Conservation (phyloP, 37 sponge, comb jelly and placozoan species). For the Cliona cf. orientalis region DNA sequence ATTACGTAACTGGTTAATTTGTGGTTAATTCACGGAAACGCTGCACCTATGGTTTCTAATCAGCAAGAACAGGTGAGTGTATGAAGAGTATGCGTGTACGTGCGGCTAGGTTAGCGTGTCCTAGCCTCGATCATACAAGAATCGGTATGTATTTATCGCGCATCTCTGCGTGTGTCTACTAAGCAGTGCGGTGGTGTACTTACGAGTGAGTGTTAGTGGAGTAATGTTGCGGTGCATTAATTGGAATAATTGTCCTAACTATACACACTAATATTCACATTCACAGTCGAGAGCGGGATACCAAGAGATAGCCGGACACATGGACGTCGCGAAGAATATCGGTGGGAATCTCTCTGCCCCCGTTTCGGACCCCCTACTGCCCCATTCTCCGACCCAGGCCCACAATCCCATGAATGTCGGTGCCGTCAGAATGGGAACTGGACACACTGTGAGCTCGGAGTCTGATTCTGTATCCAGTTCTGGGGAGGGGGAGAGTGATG, state of each 20-base stretch:
- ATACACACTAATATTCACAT: neutral
- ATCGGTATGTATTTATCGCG: no score
- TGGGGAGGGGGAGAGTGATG: neutral
- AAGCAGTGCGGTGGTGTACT: neutral
- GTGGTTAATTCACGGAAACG: no score
- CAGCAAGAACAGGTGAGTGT: no score
- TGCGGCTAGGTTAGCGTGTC: no score
- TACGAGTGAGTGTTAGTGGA: neutral
- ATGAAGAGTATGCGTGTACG: no score
- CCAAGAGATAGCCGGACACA: neutral
- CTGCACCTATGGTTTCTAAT: no score
- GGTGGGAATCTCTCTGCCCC: neutral
- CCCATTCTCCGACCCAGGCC: neutral
- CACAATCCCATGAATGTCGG: neutral
- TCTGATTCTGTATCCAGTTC: neutral
- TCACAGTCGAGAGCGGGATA: no score
- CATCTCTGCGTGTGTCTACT: no score
- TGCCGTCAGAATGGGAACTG: neutral
- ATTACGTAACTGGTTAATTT: no score
- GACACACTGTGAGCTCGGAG: neutral
- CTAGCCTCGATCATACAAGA: no score
- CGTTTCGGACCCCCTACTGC: neutral
- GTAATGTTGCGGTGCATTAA: constrained; percentile 21
- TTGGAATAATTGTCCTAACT: neutral
- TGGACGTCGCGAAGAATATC: neutral